phyloP scores from a whole-genome alignment of 2,888 invertebrate species.

The Nomada hirtipes region DNA sequence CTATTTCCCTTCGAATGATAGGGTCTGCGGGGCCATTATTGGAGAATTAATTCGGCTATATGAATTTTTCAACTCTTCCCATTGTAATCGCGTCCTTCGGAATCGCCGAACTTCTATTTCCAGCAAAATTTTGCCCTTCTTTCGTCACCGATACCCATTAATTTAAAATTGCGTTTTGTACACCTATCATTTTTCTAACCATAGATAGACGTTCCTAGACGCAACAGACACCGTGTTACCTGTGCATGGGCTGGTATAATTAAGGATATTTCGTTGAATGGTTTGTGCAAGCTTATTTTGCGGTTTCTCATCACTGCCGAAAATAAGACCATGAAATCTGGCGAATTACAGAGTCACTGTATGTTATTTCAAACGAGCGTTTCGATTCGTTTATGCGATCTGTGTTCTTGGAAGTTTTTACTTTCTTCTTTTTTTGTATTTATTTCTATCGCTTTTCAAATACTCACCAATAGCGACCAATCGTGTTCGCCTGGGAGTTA shows the following conservation, averaged over 20 bases:
- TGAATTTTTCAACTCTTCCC: slow-evolving; percentile 60
- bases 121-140: slow-evolving; percentile 45
- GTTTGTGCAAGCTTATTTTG: slow-evolving; percentile 20
- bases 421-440: not conserved
- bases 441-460: not conserved
- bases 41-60: slow-evolving; percentile 74
- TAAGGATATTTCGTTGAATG: slow-evolving; percentile 16
- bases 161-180: slow-evolving; percentile 49
- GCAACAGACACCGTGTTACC: slow-evolving; percentile 28
- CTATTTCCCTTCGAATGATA: slow-evolving; percentile 60
- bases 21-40: slow-evolving; percentile 67
- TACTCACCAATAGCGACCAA: too few relatives aligned
- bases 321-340: slow-evolving; percentile 1
- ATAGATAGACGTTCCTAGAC: not conserved
- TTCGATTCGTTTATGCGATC: not conserved
- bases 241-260: slow-evolving; percentile 25
- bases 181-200: slow-evolving; percentile 58
- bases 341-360: not conserved
- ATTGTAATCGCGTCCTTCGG: slow-evolving; percentile 38
- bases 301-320: slow-evolving; percentile 22
- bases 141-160: slow-evolving; percentile 61
- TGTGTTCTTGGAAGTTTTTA: not conserved
- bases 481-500: too few relatives aligned
- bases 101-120: slow-evolving; percentile 28
- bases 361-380: not conserved